A percentile compares a stretch with the other conserved stretches of the same genome.
phyloP scores from a whole-genome alignment of 2,888 invertebrate genomes.

The Drosophila maculinotata region DNA sequence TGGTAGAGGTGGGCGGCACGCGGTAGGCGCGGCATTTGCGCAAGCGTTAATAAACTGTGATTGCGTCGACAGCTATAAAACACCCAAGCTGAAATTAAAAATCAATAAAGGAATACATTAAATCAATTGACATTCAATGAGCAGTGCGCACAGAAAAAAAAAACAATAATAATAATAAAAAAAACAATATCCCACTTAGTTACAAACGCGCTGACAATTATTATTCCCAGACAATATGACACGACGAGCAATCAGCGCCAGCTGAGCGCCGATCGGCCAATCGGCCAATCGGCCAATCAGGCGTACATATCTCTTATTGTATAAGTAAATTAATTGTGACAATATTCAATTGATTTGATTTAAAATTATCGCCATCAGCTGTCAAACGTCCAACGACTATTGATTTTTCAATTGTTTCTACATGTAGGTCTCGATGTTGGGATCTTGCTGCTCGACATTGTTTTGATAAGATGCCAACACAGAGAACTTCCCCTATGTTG shows the following conservation, averaged over 20 bases:
- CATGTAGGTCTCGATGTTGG: slow-evolving; percentile 25
- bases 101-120: slow-evolving; percentile 70
- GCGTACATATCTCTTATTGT: slow-evolving; percentile 70
- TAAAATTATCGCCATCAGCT: slow-evolving; percentile 79
- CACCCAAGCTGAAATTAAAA: slow-evolving; percentile 70
- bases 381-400: slow-evolving; percentile 53
- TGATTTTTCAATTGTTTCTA: slow-evolving; percentile 62
- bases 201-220: slow-evolving; percentile 35
- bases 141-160: slow-evolving; percentile 14
- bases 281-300: slow-evolving; percentile 36
- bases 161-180: background rate
- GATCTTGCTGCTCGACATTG: background rate
- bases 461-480: background rate
- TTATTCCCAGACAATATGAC: slow-evolving; percentile 51
- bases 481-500: background rate
- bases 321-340: slow-evolving; percentile 84
- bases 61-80: slow-evolving; percentile 60
- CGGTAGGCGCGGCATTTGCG: slow-evolving; percentile 38
- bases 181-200: slow-evolving; percentile 32
- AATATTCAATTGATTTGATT: slow-evolving; percentile 83
- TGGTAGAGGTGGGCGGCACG: background rate
- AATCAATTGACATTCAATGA: slow-evolving; percentile 65
- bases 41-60: slow-evolving; percentile 53
- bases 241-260: slow-evolving; percentile 33
- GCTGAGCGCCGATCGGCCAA: slow-evolving; percentile 24